Evolutionary conservation across 2,888 invertebrate genomes (phyloP), one percentile per base, ranked within the genome.

Genomic region (Stratiomys singularior): DNA sequence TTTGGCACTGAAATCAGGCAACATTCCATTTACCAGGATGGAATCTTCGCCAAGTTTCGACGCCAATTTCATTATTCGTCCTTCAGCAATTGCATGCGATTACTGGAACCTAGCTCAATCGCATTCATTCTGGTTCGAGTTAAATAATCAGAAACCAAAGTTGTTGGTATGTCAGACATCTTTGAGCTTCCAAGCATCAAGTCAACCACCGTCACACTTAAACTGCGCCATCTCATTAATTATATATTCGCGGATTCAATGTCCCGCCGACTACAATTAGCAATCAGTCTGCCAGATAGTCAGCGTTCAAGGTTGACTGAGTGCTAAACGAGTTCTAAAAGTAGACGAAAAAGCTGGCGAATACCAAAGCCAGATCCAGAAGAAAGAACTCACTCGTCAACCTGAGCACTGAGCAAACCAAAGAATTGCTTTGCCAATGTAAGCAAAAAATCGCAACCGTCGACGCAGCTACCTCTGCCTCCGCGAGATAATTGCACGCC

Each of bases 261-360:
- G 58, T 60, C 25, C 58, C 58, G 25, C 3, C 58, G 58, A 52
- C 58, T 23, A 23, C 58, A 21, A 60, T 30, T 64, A 64, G 28
- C 64, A 15, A 64, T 64, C 58, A 60, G 64, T 64, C 64, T 64
- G 30, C 30, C 64, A 64, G 64, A 64, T 64, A 27, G 64, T 15
- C 28, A 18, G 13, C n/a, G n/a, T 64, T 64, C 64, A 64, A 64
- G 64, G 64, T 64, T 64, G 64, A 30, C 27, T 27, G 64, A 64
- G 30, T 64, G 28, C 23, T 15, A 64, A 64, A 64, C 64, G 23
- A 64, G 30, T 28, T 64, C 64, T 64, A 64, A 64, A 64, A 27
- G 60, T 30, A 64, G 64, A 64, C 64, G 64, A 64, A 64, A 60
- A 64, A 64, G 28, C 30, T 30, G 64, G 25, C 60, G 52, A n/a